phyloP scores from a whole-genome alignment of 1,140 invertebrate species.

The Drosophila truncata region DNA sequence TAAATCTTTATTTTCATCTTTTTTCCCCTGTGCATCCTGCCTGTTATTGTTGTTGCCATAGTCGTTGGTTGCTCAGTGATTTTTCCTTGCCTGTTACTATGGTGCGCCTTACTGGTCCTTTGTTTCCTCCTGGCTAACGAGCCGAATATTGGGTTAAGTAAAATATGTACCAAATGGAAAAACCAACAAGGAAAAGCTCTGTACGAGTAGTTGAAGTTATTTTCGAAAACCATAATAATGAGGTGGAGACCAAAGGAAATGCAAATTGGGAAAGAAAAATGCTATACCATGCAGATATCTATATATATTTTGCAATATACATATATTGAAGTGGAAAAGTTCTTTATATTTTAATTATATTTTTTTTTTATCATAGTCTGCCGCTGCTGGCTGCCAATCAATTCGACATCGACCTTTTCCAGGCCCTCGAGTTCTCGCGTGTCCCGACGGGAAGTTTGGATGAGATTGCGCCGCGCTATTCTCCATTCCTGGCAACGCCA shows the following conservation, averaged over 20 bases:
- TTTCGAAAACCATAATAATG: slow-evolving; percentile 32
- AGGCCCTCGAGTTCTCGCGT: slow-evolving; percentile 19
- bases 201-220: slow-evolving; percentile 27
- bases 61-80: slow-evolving; percentile 74
- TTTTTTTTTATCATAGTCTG: slow-evolving; percentile 21
- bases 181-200: slow-evolving; percentile 7
- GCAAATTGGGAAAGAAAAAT: slow-evolving; percentile 6
- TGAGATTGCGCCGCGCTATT: neutral
- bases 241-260: slow-evolving; percentile 20
- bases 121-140: slow-evolving; percentile 77
- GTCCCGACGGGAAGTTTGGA: slow-evolving; percentile 18
- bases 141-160: slow-evolving; percentile 81
- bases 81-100: slow-evolving; percentile 80
- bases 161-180: slow-evolving; percentile 53
- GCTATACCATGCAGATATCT: slow-evolving; percentile 9
- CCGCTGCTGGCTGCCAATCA: slow-evolving; percentile 33
- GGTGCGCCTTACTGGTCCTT: slow-evolving; percentile 67
- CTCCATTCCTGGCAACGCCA: neutral
- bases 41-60: slow-evolving; percentile 45
- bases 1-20: no score
- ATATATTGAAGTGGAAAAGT: neutral
- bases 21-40: neutral
- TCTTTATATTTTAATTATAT: slow-evolving; percentile 25
- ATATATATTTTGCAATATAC: neutral
- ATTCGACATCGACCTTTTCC: slow-evolving; percentile 33